Percentiles rank a stretch among this genome's conserved stretches.
These are phyloP conservation scores for Temnothorax nylanderi DNA, from an alignment of 1,140 invertebrate genomes.

Conservation along the genomic window DNA sequence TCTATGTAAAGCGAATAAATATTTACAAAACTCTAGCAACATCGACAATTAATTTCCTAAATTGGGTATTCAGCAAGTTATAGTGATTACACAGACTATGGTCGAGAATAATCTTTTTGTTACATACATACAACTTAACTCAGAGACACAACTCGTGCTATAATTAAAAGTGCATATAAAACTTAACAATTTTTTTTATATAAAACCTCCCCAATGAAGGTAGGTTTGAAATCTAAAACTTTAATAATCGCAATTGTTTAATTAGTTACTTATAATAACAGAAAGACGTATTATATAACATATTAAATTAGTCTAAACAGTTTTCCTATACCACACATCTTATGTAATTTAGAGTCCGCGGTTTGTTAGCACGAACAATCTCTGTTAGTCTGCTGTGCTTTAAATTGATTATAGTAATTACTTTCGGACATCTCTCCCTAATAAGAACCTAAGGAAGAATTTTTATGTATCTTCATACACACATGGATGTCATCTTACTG, in stretches of 20 bases:
- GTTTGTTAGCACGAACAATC: constrained; percentile 66
- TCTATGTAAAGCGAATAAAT: constrained; percentile 69
- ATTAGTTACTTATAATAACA: constrained; percentile 45
- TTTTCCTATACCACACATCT: constrained; percentile 14
- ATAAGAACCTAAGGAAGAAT: constrained; percentile 65
- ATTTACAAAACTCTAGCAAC: constrained; percentile 75
- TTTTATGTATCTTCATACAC: constrained; percentile 57
- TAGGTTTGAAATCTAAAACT: constrained; percentile 36
- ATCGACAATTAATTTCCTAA: constrained; percentile 69
- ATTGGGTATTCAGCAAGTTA: constrained; percentile 66
- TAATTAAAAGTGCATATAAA: constrained; percentile 60
- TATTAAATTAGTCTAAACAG: constrained; percentile 47
- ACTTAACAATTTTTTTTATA: constrained; percentile 53
- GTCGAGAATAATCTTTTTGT: constrained; percentile 43
- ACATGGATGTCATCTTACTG: constrained; percentile 57
- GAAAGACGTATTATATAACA: constrained; percentile 44
- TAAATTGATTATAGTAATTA: constrained; percentile 60
- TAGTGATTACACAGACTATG: constrained; percentile 45
- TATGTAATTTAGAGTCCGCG: constrained; percentile 51
- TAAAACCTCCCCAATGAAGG: constrained; percentile 3
- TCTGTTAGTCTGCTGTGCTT: constrained; percentile 56
- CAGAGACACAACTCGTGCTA: constrained; percentile 71
- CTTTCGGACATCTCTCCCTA: constrained; percentile 52
- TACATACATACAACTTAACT: constrained; percentile 61
- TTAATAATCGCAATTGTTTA: constrained; percentile 47